Percentiles rank a stretch among this genome's conserved stretches.
phyloP scores from a whole-genome alignment of 1,140 invertebrate species.

The Eupeodes corollae region DNA sequence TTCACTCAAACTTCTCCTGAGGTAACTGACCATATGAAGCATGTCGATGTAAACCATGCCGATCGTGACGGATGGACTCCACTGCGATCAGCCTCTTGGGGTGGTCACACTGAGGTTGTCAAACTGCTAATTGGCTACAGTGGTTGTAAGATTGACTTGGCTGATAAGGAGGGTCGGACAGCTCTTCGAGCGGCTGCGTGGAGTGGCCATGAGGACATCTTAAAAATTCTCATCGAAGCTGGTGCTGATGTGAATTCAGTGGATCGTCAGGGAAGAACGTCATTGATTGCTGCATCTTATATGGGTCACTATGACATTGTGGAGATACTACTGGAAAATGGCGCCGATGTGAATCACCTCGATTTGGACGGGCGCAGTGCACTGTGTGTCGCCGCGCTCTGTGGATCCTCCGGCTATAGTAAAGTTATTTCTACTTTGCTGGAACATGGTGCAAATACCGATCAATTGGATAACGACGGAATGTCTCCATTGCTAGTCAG shows the following conservation, averaged over 20 bases:
- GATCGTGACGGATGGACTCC: constrained; percentile 87
- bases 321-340: constrained; percentile 67
- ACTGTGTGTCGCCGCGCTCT: constrained; percentile 82
- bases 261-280: constrained; percentile 77
- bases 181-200: constrained; percentile 72
- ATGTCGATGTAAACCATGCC: constrained; percentile 67
- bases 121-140: constrained; percentile 63
- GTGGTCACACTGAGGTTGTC: constrained; percentile 84
- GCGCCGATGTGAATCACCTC: constrained; percentile 74
- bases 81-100: constrained; percentile 78
- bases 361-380: constrained; percentile 86
- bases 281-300: constrained; percentile 78
- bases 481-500: constrained; percentile 89
- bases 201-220: constrained; percentile 70
- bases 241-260: constrained; percentile 69
- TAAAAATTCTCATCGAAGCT: constrained; percentile 54
- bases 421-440: constrained; percentile 61
- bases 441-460: constrained; percentile 74
- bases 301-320: constrained; percentile 92
- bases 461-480: constrained; percentile 81
- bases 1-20: constrained; percentile 30
- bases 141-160: constrained; percentile 62
- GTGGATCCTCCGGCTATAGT: constrained; percentile 73
- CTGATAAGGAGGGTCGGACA: constrained; percentile 59
- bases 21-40: constrained; percentile 42